Evolutionary conservation across 2,797 vertebrate genomes (phyloP).

Genomic region (Darevskia mixta): DNA sequence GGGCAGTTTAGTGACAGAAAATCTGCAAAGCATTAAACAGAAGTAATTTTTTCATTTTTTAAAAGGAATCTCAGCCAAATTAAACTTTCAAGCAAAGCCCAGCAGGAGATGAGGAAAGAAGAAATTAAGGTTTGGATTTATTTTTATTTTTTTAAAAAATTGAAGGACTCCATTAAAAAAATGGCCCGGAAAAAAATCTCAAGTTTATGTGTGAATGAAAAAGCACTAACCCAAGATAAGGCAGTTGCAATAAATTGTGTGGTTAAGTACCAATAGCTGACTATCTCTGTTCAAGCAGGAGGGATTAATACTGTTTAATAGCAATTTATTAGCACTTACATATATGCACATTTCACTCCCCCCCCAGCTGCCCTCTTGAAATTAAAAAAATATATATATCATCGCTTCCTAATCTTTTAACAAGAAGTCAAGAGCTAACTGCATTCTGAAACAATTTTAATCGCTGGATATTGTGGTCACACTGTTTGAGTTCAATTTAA

Average conservation of each 20-base stretch:
- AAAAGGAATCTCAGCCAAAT: conserved; percentile 71
- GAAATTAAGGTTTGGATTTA: conserved; percentile 69
- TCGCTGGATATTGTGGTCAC: conserved; percentile 66
- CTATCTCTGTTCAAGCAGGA: conserved; percentile 49
- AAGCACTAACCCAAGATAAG: conserved; percentile 58
- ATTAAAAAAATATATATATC: conserved; percentile 51
- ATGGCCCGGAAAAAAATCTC: conserved; percentile 67
- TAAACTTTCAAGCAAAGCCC: conserved; percentile 71
- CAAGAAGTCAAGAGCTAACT: conserved; percentile 70
- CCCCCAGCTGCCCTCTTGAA: conserved; percentile 25
- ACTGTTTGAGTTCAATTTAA: conserved; percentile 71
- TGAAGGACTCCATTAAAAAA: conserved; percentile 65
- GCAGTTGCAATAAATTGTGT: conserved; percentile 52
- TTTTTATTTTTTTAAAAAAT: conserved; percentile 44
- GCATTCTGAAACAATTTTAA: conserved; percentile 73
- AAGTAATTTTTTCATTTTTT: conserved; percentile 52
- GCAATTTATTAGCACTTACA: conserved; percentile 56
- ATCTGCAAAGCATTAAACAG: conserved; percentile 68
- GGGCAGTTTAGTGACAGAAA: conserved; percentile 49
- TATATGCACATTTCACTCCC: conserved; percentile 29
- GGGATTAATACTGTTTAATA: conserved; percentile 51
- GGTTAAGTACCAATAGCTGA: conserved; percentile 64
- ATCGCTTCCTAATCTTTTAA: conserved; percentile 74
- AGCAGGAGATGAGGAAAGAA: conserved; percentile 64
- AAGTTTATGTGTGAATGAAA: conserved; percentile 55